Evolutionary conservation across 92 coral and sea anemone species (phyloP).

Genomic region (Actinernus sp.): DNA sequence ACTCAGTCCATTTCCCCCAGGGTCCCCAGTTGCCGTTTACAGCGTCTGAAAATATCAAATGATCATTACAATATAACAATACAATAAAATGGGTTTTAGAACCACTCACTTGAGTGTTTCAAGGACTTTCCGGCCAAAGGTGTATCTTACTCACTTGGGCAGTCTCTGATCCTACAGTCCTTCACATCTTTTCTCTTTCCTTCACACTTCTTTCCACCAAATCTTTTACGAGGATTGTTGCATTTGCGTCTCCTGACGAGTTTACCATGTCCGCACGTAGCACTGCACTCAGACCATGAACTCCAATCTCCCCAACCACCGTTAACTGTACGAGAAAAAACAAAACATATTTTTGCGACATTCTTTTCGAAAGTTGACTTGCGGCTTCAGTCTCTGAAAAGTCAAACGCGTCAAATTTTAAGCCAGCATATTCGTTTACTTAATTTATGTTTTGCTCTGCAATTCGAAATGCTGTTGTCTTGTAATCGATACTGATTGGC

Average conservation of each 20-base stretch:
- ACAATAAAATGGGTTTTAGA: too few species aligned
- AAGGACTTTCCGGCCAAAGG: too few species aligned
- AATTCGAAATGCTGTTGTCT: too few species aligned
- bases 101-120: too few species aligned
- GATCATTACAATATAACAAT: not conserved
- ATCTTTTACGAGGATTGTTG: conserved; percentile 39
- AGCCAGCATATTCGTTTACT: too few species aligned
- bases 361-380: too few species aligned
- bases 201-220: conserved; percentile 56
- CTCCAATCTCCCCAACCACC: conserved; percentile 75
- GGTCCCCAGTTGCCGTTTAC: conserved; percentile 74
- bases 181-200: conserved; percentile 44
- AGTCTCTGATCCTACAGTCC: conserved; percentile 40
- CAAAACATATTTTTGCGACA: too few species aligned
- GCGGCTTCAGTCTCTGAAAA: too few species aligned
- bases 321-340: conserved; percentile 24
- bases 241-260: conserved; percentile 56
- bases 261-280: conserved; percentile 66
- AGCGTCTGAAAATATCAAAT: conserved; percentile 41
- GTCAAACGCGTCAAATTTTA: too few species aligned
- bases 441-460: too few species aligned
- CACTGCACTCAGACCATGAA: conserved; percentile 59
- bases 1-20: conserved; percentile 74
- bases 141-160: conserved; percentile 65
- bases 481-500: too few species aligned